Evolutionary conservation across 1,140 invertebrate species (phyloP).

Genomic region (Diorhabda carinulata): DNA sequence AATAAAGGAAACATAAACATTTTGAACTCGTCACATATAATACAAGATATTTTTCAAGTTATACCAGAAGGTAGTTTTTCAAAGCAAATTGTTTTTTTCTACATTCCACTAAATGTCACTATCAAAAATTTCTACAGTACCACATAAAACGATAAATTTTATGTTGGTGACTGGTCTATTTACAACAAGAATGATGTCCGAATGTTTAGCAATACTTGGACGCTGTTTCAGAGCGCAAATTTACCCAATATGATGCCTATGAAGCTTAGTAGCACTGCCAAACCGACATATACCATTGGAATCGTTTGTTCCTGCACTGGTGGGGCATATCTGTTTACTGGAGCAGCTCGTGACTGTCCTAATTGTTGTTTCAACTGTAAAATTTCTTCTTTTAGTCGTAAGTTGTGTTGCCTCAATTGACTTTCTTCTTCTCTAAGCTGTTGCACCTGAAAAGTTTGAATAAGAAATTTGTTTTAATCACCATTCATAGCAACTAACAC

Average conservation of each 20-base stretch:
- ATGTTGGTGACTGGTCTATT: neutral
- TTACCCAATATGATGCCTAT: conserved; percentile 43
- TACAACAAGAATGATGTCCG: conserved; percentile 18
- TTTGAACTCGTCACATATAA: neutral
- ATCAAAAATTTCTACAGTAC: conserved; percentile 3
- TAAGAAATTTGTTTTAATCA: neutral
- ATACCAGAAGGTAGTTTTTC: neutral
- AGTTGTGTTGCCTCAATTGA: conserved; percentile 74
- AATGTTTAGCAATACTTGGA: conserved; percentile 27
- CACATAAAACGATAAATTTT: neutral
- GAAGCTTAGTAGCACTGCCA: conserved; percentile 35
- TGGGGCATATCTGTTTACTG: conserved; percentile 37
- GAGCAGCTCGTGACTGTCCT: conserved; percentile 29
- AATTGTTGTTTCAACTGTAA: conserved; percentile 50
- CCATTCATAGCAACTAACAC: no score
- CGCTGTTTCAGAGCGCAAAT: conserved; percentile 42
- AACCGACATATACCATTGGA: conserved; percentile 29
- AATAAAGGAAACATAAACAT: neutral
- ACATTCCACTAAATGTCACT: neutral
- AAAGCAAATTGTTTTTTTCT: neutral
- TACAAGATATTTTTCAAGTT: neutral
- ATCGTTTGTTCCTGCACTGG: conserved; percentile 31
- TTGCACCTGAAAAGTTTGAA: conserved; percentile 32
- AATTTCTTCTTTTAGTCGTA: conserved; percentile 68
- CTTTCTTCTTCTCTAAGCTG: conserved; percentile 71